Conservation (phyloP, 1,140 invertebrate species). For the Magallana ariakensis region DNA sequence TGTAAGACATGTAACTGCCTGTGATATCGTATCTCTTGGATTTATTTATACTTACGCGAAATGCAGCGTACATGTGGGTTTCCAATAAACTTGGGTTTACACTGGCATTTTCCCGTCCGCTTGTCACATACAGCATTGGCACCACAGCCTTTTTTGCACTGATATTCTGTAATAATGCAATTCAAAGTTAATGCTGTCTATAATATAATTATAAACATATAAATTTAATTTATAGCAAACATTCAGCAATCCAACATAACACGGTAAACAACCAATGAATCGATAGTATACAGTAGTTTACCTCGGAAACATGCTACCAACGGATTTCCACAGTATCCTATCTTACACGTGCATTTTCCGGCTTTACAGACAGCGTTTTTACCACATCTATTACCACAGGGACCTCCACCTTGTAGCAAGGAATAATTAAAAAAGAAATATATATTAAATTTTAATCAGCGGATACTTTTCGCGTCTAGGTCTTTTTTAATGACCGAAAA, state of each 20-base stretch:
- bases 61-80: neutral
- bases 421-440: neutral
- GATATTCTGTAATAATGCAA: neutral
- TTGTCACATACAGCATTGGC: neutral
- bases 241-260: no score
- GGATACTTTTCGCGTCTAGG: neutral
- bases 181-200: no score
- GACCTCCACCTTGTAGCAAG: neutral
- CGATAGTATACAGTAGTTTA: neutral
- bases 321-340: neutral
- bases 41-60: neutral
- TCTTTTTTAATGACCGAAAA: no score
- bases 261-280: no score
- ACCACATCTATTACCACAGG: constrained; percentile 6
- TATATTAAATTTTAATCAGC: no score
- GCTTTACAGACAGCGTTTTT: neutral
- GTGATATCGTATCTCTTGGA: no score
- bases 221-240: no score
- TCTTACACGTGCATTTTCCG: neutral
- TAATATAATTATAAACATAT: no score
- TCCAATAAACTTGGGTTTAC: constrained; percentile 13
- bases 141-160: neutral
- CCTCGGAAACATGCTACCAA: constrained; percentile 7
- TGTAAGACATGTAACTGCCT: no score
- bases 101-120: neutral